Percentiles rank a stretch among this genome's conserved stretches.
phyloP scores from a whole-genome alignment of 2,888 invertebrate genomes.

The Halictus quadricinctus region DNA sequence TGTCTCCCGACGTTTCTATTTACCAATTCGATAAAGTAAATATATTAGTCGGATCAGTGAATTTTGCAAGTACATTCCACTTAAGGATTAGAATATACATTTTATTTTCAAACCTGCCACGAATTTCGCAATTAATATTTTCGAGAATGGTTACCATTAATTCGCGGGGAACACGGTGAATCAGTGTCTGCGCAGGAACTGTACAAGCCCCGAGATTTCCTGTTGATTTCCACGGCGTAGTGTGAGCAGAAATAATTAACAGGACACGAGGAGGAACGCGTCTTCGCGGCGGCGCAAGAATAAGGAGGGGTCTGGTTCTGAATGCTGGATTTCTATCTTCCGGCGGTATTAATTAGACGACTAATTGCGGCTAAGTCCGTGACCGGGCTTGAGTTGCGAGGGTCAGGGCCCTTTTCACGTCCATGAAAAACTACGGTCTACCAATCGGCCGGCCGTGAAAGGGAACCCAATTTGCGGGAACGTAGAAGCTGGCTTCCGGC shows the following conservation, averaged over 20 bases:
- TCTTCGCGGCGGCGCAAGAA: slow-evolving; percentile 13
- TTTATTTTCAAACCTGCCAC: too few species aligned
- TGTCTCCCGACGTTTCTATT: too few species aligned
- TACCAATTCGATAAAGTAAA: too few species aligned
- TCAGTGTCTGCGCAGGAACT: neutral
- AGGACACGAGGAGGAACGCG: neutral
- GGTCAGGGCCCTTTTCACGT: neutral
- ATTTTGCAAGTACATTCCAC: too few species aligned
- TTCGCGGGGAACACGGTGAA: neutral
- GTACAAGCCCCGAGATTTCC: neutral
- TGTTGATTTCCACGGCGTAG: neutral
- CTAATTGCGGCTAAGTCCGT: slow-evolving; percentile 50
- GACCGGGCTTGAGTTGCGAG: neutral
- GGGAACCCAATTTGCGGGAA: slow-evolving; percentile 14
- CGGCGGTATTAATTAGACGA: slow-evolving; percentile 46
- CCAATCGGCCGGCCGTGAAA: neutral
- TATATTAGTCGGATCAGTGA: too few species aligned
- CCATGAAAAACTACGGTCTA: slow-evolving; percentile 31
- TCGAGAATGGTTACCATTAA: neutral
- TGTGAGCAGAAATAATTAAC: slow-evolving; percentile 13
- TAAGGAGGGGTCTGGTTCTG: slow-evolving; percentile 34
- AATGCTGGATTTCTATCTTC: slow-evolving; percentile 39
- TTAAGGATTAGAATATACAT: too few species aligned
- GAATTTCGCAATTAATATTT: neutral
- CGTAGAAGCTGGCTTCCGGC: neutral